phyloP scores from a whole-genome alignment of 2,888 invertebrate genomes.

The Pandemis heparana region DNA sequence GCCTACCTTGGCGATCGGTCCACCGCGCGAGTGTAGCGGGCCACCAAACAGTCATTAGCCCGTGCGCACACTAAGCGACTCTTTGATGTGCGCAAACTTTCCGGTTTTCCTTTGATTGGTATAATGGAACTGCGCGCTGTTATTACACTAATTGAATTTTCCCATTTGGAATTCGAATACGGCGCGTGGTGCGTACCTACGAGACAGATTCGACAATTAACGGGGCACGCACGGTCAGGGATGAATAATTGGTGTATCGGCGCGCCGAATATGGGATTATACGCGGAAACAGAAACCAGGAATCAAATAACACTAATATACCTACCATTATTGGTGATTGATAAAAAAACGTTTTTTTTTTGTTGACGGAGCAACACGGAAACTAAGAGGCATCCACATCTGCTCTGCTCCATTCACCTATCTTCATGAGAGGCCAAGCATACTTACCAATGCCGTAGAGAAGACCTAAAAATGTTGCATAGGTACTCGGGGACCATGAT shows the following conservation, averaged over 20 bases:
- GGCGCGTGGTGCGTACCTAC: constrained; percentile 19
- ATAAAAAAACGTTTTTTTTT: too few relatives aligned
- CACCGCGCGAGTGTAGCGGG: neutral
- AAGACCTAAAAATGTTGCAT: too few relatives aligned
- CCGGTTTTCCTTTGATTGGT: constrained; percentile 81
- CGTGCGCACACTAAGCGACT: constrained; percentile 72
- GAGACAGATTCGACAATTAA: constrained; percentile 51
- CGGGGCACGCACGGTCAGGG: constrained; percentile 10
- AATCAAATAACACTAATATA: neutral
- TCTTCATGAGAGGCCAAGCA: too few relatives aligned
- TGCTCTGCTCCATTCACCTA: too few relatives aligned
- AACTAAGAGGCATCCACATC: too few relatives aligned
- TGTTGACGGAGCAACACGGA: too few relatives aligned
- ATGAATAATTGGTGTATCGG: constrained; percentile 11
- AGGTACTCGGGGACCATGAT: too few relatives aligned
- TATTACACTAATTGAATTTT: constrained; percentile 84
- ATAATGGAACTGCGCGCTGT: constrained; percentile 80
- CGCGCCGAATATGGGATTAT: neutral
- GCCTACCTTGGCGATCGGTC: neutral
- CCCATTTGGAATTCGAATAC: constrained; percentile 40
- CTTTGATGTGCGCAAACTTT: constrained; percentile 82
- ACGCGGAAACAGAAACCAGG: neutral
- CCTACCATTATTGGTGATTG: too few relatives aligned
- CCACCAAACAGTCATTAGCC: constrained; percentile 62
- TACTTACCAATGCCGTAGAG: too few relatives aligned